These are phyloP conservation scores for Scaptomyza hsui DNA, from an alignment of 1,140 invertebrate species.

Conservation along the genomic window DNA sequence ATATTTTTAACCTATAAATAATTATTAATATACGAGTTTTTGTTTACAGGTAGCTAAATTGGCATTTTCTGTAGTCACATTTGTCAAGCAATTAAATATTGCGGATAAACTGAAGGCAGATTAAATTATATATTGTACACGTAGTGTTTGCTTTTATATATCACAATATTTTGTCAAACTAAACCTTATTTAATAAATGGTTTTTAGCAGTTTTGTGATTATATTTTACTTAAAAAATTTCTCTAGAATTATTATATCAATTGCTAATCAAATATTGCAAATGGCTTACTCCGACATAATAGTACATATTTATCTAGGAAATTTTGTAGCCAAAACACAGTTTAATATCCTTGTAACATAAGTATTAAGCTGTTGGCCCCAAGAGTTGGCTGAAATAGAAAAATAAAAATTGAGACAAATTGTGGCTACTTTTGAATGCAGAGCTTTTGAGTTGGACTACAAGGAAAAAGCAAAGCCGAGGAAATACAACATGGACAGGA, in stretches of 20 bases:
- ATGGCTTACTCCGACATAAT: background rate
- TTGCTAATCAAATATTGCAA: background rate
- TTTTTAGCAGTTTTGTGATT: too few relatives aligned
- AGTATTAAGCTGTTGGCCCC: constrained; percentile 32
- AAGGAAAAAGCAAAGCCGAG: constrained; percentile 19
- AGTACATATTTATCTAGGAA: constrained; percentile 7
- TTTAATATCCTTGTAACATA: constrained; percentile 35
- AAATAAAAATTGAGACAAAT: constrained; percentile 36
- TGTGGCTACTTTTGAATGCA: constrained; percentile 55
- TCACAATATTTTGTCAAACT: too few relatives aligned
- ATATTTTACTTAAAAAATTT: too few relatives aligned
- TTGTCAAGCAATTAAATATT: constrained; percentile 55
- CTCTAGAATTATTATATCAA: constrained; percentile 15
- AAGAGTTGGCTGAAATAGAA: constrained; percentile 2
- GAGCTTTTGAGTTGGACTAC: constrained; percentile 11
- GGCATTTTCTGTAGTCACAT: constrained; percentile 55
- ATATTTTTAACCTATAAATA: background rate
- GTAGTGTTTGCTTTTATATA: too few relatives aligned
- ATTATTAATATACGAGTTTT: too few relatives aligned
- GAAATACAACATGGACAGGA: constrained; percentile 22
- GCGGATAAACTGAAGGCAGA: constrained; percentile 28
- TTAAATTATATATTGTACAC: background rate
- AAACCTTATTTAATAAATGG: too few relatives aligned
- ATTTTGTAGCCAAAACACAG: constrained; percentile 29
- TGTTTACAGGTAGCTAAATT: constrained; percentile 47